Conservation (phyloP, 2,113 vertebrate genomes). For the Pteropus alecto region DNA sequence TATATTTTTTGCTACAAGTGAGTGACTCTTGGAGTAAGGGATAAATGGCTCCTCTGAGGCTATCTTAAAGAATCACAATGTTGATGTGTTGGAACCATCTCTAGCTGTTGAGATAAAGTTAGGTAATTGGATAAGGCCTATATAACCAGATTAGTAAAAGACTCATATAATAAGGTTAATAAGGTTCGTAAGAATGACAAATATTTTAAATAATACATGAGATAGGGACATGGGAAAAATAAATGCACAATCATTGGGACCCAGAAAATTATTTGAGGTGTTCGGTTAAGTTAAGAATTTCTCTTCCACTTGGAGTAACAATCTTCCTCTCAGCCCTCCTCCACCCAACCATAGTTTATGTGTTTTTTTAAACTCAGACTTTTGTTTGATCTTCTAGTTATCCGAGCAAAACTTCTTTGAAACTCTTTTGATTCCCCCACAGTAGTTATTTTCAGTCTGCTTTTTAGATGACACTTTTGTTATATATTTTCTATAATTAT, state of each 20-base stretch:
- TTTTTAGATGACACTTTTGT: background rate
- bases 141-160: background rate
- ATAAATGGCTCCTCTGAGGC: background rate
- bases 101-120: background rate
- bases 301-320: background rate
- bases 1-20: background rate
- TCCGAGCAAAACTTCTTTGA: background rate
- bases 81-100: background rate
- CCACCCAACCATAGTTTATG: accelerated
- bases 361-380: background rate
- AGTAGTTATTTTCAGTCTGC: background rate
- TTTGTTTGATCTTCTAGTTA: background rate
- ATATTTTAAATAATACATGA: background rate
- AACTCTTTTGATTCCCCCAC: background rate
- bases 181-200: background rate
- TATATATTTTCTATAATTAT: background rate
- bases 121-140: background rate
- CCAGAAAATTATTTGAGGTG: background rate
- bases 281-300: background rate
- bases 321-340: background rate
- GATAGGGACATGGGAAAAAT: background rate
- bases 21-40: background rate
- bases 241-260: background rate
- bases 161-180: too few relatives aligned
- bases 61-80: background rate